Conservation (phyloP, 2,113 vertebrate genomes). For the Pygoscelis adeliae region DNA sequence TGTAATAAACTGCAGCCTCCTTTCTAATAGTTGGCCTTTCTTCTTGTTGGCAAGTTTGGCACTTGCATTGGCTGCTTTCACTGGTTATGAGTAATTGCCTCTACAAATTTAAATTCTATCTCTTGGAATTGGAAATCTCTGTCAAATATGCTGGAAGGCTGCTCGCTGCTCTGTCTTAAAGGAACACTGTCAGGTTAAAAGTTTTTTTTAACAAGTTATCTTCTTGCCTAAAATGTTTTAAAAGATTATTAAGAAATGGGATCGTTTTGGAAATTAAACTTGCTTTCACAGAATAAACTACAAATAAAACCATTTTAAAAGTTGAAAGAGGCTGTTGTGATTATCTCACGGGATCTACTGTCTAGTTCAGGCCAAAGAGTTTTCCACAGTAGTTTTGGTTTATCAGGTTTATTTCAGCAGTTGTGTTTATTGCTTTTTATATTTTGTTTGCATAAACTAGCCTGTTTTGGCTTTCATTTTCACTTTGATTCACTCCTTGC, state of each 20-base stretch:
- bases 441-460: neutral
- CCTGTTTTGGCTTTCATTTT: constrained; percentile 12
- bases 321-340: neutral
- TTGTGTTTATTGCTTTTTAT: neutral
- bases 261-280: neutral
- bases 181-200: neutral
- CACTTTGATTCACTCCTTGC: neutral
- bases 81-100: constrained; percentile 52
- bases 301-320: neutral
- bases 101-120: constrained; percentile 18
- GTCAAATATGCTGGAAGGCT: neutral
- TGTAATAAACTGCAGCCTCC: neutral
- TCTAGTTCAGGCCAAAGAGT: neutral
- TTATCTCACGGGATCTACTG: neutral
- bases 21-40: constrained; percentile 30
- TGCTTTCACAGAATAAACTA: neutral
- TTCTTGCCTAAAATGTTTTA: neutral
- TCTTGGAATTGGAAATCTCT: constrained; percentile 2
- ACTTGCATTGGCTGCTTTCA: constrained; percentile 1
- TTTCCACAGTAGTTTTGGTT: neutral
- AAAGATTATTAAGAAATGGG: neutral
- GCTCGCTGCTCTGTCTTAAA: neutral
- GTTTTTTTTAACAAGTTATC: neutral
- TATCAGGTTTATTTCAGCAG: neutral
- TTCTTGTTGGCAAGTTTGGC: neutral